These are phyloP conservation scores for Esox lucius DNA, from an alignment of 2,797 vertebrate species.

Conservation along the genomic window DNA sequence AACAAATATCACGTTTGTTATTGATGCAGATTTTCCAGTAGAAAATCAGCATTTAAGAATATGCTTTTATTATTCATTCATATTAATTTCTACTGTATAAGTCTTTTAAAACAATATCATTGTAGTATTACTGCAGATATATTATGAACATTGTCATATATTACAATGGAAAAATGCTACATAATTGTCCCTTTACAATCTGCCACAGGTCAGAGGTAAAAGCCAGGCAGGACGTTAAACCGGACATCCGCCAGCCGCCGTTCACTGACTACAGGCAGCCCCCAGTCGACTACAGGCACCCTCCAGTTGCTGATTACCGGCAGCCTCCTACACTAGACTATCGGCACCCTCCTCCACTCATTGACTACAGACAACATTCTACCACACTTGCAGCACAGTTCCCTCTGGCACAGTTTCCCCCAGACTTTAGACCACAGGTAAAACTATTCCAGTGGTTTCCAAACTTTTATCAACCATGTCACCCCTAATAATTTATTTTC, in stretches of 20 bases:
- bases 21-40: too few species aligned
- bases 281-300: slow-evolving; percentile 91
- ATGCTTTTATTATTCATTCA: too few species aligned
- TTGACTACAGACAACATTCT: slow-evolving; percentile 94
- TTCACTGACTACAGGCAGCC: slow-evolving; percentile 97
- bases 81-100: too few species aligned
- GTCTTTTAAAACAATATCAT: too few species aligned
- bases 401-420: slow-evolving; percentile 69
- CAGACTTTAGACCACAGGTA: slow-evolving; percentile 87
- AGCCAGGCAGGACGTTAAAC: slow-evolving; percentile 98
- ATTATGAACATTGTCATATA: too few species aligned
- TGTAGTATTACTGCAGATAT: too few species aligned
- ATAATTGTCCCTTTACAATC: slow-evolving; percentile 30
- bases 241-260: slow-evolving; percentile 94
- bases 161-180: neutral
- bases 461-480: neutral
- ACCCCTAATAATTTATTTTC: too few species aligned
- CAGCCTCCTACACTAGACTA: slow-evolving; percentile 94
- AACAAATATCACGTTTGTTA: too few species aligned
- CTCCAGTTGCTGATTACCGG: slow-evolving; percentile 90
- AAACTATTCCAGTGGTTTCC: neutral
- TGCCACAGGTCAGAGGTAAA: slow-evolving; percentile 96
- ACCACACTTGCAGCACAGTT: slow-evolving; percentile 82
- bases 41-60: too few species aligned
- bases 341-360: slow-evolving; percentile 88